These are phyloP conservation scores for Myopa tessellatipennis DNA, from an alignment of 2,888 invertebrate genomes.

Conservation along the genomic window DNA sequence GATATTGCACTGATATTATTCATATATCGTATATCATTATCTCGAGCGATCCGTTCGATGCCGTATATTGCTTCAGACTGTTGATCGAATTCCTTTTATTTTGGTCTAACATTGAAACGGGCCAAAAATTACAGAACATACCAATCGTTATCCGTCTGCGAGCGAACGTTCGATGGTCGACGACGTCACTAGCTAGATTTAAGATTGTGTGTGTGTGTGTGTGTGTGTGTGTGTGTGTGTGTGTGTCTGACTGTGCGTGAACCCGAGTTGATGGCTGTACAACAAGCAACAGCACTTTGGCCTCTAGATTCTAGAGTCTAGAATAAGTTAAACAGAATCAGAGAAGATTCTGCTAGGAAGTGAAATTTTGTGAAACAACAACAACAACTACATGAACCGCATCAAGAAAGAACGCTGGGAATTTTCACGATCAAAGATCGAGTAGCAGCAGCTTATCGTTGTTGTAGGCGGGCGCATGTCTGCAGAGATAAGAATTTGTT, in stretches of 20 bases:
- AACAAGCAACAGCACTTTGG: not conserved
- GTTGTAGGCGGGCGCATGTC: constrained; percentile 11
- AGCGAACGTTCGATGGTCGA: not conserved
- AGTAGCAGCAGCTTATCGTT: not conserved
- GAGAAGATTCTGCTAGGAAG: not conserved
- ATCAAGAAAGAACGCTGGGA: constrained; percentile 3
- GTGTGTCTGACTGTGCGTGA: not conserved
- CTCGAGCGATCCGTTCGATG: constrained; percentile 24
- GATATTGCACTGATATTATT: not conserved
- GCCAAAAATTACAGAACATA: constrained; percentile 19
- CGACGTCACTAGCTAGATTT: not conserved
- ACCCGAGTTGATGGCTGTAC: constrained; percentile 32
- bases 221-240: not conserved
- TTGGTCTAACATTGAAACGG: constrained; percentile 34
- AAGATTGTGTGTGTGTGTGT: not conserved
- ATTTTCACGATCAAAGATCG: not conserved
- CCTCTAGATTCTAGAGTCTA: constrained; percentile 10
- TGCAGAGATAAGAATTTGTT: constrained; percentile 4
- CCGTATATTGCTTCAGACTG: constrained; percentile 30
- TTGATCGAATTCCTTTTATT: constrained; percentile 32
- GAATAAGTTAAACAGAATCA: not conserved
- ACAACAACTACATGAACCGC: not conserved
- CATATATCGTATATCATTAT: not conserved
- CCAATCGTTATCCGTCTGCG: not conserved
- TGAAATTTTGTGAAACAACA: not conserved